A percentile compares a stretch with the other conserved stretches of the same genome.
phyloP scores from a whole-genome alignment of 92 coral and sea anemone genomes.

The Parazoanthus atlanticus region DNA sequence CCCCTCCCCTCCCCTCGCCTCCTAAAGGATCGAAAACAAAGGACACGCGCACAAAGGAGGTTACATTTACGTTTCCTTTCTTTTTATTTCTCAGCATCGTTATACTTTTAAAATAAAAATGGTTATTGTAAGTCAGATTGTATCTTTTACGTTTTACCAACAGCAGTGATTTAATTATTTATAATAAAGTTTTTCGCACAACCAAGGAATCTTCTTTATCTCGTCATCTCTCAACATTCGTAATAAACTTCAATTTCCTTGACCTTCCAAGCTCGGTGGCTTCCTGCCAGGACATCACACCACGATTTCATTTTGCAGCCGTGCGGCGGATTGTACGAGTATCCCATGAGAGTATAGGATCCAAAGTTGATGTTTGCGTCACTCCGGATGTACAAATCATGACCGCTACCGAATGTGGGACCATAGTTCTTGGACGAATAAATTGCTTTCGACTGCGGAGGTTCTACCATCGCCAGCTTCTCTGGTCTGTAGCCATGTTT shows the following conservation, averaged over 20 bases:
- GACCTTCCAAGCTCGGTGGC: neutral
- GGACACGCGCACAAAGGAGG: no score
- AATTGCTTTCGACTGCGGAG: conserved; percentile 29
- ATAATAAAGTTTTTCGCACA: no score
- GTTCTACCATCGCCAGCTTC: conserved; percentile 23
- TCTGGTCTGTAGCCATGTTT: conserved; percentile 36
- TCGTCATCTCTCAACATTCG: neutral
- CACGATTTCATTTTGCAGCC: neutral
- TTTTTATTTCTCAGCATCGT: no score
- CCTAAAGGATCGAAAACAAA: no score
- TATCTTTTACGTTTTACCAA: no score
- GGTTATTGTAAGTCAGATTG: no score
- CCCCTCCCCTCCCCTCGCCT: no score
- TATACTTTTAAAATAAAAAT: no score
- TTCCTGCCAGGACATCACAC: neutral
- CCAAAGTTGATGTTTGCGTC: neutral
- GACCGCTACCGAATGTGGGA: conserved; percentile 54
- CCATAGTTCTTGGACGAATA: conserved; percentile 35
- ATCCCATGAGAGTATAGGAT: neutral
- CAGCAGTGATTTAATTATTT: no score
- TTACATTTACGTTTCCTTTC: no score
- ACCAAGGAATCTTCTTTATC: no score
- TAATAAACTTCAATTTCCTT: neutral
- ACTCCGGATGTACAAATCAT: conserved; percentile 32
- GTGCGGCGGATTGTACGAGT: neutral